phyloP scores from a whole-genome alignment of 2,888 invertebrate genomes.

The Heliconius cydno region DNA sequence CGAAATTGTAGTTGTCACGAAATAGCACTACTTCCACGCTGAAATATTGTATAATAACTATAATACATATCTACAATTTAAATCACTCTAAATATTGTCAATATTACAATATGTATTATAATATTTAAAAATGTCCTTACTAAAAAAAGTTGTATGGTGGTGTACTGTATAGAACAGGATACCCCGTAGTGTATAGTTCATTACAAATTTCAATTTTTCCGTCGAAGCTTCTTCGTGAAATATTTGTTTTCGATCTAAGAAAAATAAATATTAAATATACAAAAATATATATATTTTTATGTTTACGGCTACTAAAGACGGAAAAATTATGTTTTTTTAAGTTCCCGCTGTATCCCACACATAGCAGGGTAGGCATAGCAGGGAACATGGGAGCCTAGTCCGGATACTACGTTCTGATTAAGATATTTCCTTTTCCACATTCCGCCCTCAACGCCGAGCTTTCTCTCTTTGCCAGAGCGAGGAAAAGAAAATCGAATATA shows the following conservation, averaged over 20 bases:
- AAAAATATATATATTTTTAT: no score
- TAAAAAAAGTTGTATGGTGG: constrained; percentile 77
- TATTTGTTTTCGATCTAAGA: constrained; percentile 39
- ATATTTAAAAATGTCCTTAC: constrained; percentile 56
- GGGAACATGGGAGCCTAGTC: no score
- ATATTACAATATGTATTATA: not conserved
- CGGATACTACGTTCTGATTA: no score
- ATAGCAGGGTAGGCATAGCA: no score
- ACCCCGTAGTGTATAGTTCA: constrained; percentile 61
- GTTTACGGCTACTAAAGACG: no score
- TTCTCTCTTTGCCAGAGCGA: no score
- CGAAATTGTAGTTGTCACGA: constrained; percentile 55
- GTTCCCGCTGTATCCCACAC: no score
- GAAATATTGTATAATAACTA: constrained; percentile 35
- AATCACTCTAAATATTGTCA: not conserved
- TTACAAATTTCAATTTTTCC: constrained; percentile 60
- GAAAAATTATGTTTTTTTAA: no score
- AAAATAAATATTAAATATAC: not conserved
- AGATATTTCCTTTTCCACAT: no score
- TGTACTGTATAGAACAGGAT: constrained; percentile 64
- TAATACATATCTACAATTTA: not conserved
- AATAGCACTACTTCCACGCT: constrained; percentile 69
- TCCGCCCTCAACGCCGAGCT: no score
- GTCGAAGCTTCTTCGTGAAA: constrained; percentile 34
- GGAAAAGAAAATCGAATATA: no score